Base-by-base conservation (phyloP, 2,888 invertebrate species). In the Sarcophaga subvicina region DNA sequence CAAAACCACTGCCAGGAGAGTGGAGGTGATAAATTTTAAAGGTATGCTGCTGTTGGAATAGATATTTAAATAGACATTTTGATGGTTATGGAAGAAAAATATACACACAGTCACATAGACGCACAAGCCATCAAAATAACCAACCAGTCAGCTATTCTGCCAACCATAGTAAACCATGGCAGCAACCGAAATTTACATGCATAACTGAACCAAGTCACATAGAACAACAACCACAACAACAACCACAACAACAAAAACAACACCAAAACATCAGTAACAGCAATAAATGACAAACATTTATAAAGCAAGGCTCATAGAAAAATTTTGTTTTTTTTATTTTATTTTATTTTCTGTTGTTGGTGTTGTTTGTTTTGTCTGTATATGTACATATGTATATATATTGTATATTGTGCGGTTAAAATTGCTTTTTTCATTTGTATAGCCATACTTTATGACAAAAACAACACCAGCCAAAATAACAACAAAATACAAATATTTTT, bases 381-480 rank as follows among this genome's bases (percentile, higher is more conserved):
- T 14, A 17, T 54, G 5, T 54, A 49, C 3, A 0, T 12, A 3
- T 0, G 4, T 49, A 11, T 6, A 49, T 76, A 79, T 84, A n/a
- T n/a, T n/a, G n/a, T n/a, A 80, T 84, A 80, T 80, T 84, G 80
- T 84, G 84, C 60, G 84, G 84, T 84, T 84, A 71, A 80, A 80
- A 80, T 75, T 84, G 80, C 66, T 84, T 80, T 70, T 37, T 76
- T 84, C 75, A 70, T 76, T 84, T 76, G 80, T 59, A 71, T 80
- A 75, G 66, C 54, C 54, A 54, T 80, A 80, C 66, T 80, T 84
- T 80, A 84, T 60, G 80, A 71, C 64, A 75, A 60, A 67, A 67
- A 73, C 22, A 60, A 45, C 62, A 62, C 14, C 37, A 62, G 11
- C 12, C 59, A 60, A 64, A 63, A 67, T 59, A 45, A 47, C 63